Evolutionary conservation across 2,888 invertebrate genomes (phyloP).

Genomic region (Omphaloscelis lunosa): DNA sequence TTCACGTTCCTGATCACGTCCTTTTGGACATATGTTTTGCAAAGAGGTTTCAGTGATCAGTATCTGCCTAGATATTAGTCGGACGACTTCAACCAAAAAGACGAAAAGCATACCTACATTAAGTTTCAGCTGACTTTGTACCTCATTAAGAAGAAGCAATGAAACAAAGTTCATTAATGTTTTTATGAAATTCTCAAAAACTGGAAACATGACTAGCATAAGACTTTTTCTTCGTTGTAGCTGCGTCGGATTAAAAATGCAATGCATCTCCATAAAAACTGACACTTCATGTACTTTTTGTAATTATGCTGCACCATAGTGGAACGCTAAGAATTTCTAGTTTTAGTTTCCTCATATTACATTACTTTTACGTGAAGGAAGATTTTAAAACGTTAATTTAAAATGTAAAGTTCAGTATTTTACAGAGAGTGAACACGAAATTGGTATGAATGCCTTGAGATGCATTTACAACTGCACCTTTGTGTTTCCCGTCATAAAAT

Average conservation of each 20-base stretch:
- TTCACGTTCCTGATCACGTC: no score
- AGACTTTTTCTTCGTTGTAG: constrained; percentile 22
- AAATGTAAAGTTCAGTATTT: constrained; percentile 7
- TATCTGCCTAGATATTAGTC: neutral
- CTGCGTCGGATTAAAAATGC: constrained; percentile 46
- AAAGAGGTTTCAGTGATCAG: neutral
- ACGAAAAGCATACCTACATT: neutral
- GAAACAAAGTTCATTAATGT: neutral
- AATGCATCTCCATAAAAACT: constrained; percentile 57
- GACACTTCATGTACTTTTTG: constrained; percentile 41
- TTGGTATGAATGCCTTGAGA: constrained; percentile 2
- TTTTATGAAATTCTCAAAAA: neutral
- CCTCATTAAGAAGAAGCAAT: neutral
- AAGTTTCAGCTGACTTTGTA: no score
- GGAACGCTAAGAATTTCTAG: constrained; percentile 35
- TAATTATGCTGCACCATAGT: constrained; percentile 27
- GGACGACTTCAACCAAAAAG: no score
- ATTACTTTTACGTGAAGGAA: constrained; percentile 11
- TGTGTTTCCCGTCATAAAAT: neutral
- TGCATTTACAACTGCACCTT: neutral
- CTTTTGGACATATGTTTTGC: no score
- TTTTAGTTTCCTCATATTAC: constrained; percentile 8
- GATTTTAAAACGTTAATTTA: constrained; percentile 24
- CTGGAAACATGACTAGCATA: neutral
- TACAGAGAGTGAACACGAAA: constrained; percentile 4